These are phyloP conservation scores for Clostera curtula DNA, from an alignment of 2,888 invertebrate genomes.

Conservation along the genomic window DNA sequence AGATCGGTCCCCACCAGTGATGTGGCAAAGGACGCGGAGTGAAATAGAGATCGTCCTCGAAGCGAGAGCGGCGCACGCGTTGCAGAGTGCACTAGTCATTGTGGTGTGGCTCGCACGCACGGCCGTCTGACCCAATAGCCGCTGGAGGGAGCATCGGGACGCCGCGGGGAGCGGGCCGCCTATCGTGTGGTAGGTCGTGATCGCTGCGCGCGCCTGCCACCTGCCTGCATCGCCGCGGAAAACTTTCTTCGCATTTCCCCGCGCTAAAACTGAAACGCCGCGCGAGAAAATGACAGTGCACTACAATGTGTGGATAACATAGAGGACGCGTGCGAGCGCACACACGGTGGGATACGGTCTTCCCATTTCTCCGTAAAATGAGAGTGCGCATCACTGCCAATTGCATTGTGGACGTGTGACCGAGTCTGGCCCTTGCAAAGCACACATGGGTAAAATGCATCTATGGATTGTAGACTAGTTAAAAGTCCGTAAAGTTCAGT, in stretches of 20 bases:
- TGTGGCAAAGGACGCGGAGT: slow-evolving; percentile 70
- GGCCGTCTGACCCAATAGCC: slow-evolving; percentile 70
- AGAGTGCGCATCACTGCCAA: too few species aligned
- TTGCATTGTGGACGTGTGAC: slow-evolving; percentile 33
- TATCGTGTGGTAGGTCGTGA: slow-evolving; percentile 72
- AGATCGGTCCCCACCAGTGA: slow-evolving; percentile 72
- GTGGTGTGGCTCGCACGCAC: slow-evolving; percentile 72
- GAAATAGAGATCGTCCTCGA: slow-evolving; percentile 75
- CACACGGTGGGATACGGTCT: too few species aligned
- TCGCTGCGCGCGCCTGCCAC: slow-evolving; percentile 65
- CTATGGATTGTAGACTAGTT: slow-evolving; percentile 70
- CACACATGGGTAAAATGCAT: slow-evolving; percentile 54
- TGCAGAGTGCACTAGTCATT: slow-evolving; percentile 73
- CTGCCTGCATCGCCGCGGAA: slow-evolving; percentile 61
- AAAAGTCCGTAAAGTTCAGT: slow-evolving; percentile 71
- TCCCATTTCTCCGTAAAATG: too few species aligned
- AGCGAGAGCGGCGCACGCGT: slow-evolving; percentile 74
- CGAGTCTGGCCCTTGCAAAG: slow-evolving; percentile 55
- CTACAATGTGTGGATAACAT: too few species aligned
- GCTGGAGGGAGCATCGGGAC: slow-evolving; percentile 73
- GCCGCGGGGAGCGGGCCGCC: slow-evolving; percentile 52
- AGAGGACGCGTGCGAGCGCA: too few species aligned
- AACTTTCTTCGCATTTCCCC: slow-evolving; percentile 72
- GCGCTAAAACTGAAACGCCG: slow-evolving; percentile 64
- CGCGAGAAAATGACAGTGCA: slow-evolving; percentile 51